Evolutionary conservation across 2,888 invertebrate genomes (phyloP).

Genomic region (Brachycybe producta): DNA sequence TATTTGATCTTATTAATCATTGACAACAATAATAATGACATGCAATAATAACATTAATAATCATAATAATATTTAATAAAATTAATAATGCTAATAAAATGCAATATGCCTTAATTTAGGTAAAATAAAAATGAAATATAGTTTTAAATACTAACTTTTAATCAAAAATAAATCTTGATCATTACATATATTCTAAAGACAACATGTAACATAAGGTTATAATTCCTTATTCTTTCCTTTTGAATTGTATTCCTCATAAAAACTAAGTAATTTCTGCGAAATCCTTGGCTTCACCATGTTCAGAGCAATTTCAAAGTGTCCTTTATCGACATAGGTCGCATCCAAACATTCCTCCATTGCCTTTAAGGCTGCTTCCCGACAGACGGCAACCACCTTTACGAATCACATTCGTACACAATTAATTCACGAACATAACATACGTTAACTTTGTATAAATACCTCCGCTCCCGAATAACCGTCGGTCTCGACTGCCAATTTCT

Average conservation of each 20-base stretch:
- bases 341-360: constrained; percentile 65
- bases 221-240: background rate
- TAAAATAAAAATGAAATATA: too few relatives aligned
- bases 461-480: constrained; percentile 89
- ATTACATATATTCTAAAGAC: too few relatives aligned
- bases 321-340: constrained; percentile 45
- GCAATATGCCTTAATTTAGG: too few relatives aligned
- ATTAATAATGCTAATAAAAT: too few relatives aligned
- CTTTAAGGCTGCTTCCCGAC: constrained; percentile 78
- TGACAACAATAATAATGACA: too few relatives aligned
- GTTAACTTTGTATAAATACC: constrained; percentile 21
- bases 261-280: constrained; percentile 49
- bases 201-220: too few relatives aligned
- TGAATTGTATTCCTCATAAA: constrained; percentile 52
- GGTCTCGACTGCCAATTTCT: constrained; percentile 52
- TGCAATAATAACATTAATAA: too few relatives aligned
- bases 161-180: too few relatives aligned
- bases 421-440: constrained; percentile 7
- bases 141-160: too few relatives aligned
- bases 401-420: constrained; percentile 1
- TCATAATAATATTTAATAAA: too few relatives aligned
- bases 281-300: constrained; percentile 61
- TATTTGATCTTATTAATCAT: too few relatives aligned
- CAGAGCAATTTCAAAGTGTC: constrained; percentile 62
- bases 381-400: constrained; percentile 52